These are phyloP conservation scores for Drosophila prosaltans DNA, from an alignment of 1,140 invertebrate genomes.

Conservation along the genomic window DNA sequence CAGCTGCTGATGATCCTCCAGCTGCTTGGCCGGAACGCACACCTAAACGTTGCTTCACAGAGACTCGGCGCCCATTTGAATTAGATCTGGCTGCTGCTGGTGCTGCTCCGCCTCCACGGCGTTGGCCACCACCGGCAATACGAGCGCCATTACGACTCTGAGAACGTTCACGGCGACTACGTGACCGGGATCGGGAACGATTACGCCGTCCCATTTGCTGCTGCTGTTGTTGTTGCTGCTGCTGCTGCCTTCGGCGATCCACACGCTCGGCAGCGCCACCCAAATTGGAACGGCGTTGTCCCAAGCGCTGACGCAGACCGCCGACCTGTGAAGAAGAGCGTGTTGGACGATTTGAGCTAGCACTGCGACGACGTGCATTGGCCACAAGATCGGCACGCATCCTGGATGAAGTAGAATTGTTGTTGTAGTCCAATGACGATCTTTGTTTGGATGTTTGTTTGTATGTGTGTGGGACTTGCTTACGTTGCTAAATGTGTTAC, in stretches of 20 bases:
- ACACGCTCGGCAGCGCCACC: slow-evolving; percentile 76
- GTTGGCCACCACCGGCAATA: slow-evolving; percentile 1
- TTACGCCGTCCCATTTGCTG: slow-evolving; percentile 47
- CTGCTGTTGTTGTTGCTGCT: slow-evolving; percentile 43
- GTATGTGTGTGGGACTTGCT: slow-evolving; percentile 44
- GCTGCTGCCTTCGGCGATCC: slow-evolving; percentile 54
- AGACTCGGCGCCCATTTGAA: slow-evolving; percentile 43
- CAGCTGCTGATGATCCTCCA: slow-evolving; percentile 21
- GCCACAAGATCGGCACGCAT: slow-evolving; percentile 77
- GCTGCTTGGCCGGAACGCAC: slow-evolving; percentile 55
- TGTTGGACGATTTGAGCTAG: slow-evolving; percentile 40
- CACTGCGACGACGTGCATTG: slow-evolving; percentile 41
- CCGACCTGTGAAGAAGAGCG: slow-evolving; percentile 47
- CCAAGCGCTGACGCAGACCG: slow-evolving; percentile 63
- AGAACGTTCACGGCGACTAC: slow-evolving; percentile 33
- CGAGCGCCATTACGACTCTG: slow-evolving; percentile 42
- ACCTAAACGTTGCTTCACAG: slow-evolving; percentile 73
- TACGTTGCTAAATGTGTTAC: slow-evolving; percentile 80
- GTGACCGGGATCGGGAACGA: slow-evolving; percentile 57
- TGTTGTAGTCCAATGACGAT: slow-evolving; percentile 48
- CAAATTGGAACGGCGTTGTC: slow-evolving; percentile 57
- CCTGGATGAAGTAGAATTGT: slow-evolving; percentile 67
- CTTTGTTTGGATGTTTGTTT: slow-evolving; percentile 26
- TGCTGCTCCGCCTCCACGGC: slow-evolving; percentile 29
- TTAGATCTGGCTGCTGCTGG: slow-evolving; percentile 23